Base-by-base conservation (phyloP, 2,113 vertebrate genomes). In the Nothocercus julius region DNA sequence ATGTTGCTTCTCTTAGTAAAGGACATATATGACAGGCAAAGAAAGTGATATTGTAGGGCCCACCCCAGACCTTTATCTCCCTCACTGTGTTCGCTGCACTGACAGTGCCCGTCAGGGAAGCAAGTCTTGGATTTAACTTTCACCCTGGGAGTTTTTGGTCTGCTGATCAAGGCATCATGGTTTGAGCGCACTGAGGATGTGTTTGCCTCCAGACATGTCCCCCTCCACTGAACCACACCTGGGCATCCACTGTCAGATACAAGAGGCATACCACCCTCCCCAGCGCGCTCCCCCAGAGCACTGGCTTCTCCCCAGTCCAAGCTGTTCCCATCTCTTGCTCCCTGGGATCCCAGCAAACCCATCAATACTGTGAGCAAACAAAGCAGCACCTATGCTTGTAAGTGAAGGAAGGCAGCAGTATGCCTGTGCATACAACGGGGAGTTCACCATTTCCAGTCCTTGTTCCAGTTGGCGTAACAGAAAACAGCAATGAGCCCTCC, bases 311-410 rank as follows among this genome's bases (percentile, higher is more conserved):
- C 44, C 28, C 27, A 63, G 1, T 11, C 5, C 10, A 47, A 67
- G 47, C 25, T 24, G 36, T 75, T 66, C 45, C 21, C 78, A 12
- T 44, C 36, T 56, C 15, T 34, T 77, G 54, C 7, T 59, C 14
- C 2, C n/a, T 80, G 27, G 69, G 53, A 20, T 16, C 0, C 0
- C 42, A 36, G 38, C 25, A 10, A 5, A 17, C 38, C 80, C 1
- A 16, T 45, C 28, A 30, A 53, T 66, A 34, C 19, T 36, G 17
- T 32, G 3, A 85, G 59, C 13, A 72, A 78, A 72, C 30, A 92
- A 19, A 2, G 22, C 34, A 84, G 47, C 7, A 20, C 7, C 25
- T 28, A 9, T 75, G 34, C 81, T 87, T 63, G 13, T 44, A 82
- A 66, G 28, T 36, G 20, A 86, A 90, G 38, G 51, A 42, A 83